Evolutionary conservation across 2,113 vertebrate genomes (phyloP).

Genomic region (Phylloscopus trochilus): DNA sequence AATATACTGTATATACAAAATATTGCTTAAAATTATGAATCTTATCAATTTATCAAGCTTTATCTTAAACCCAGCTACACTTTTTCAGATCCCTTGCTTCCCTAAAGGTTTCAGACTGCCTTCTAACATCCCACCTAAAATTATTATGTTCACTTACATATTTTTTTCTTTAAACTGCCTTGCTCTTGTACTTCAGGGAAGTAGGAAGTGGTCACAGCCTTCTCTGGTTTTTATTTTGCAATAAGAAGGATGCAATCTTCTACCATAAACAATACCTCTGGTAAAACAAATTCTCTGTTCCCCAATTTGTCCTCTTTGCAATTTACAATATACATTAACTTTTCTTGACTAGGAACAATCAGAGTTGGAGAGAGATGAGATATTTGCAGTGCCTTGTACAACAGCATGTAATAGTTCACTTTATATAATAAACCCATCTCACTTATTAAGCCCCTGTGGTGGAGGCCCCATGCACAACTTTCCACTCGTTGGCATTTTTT

Average conservation of each 20-base stretch:
- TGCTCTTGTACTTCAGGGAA: not conserved
- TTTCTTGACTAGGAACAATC: not conserved
- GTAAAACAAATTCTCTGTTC: not conserved
- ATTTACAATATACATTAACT: not conserved
- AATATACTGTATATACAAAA: not conserved
- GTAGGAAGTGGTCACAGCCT: not conserved
- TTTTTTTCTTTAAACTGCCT: not conserved
- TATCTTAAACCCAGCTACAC: not conserved
- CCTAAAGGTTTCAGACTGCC: not conserved
- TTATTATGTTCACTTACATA: not conserved
- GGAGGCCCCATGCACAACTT: accelerated
- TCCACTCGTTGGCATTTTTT: too few relatives aligned
- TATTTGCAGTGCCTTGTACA: not conserved
- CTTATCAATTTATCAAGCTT: not conserved
- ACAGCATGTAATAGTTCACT: not conserved
- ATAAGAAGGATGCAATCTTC: not conserved
- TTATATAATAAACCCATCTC: not conserved
- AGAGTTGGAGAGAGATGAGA: not conserved
- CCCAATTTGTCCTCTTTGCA: not conserved
- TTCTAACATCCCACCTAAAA: not conserved
- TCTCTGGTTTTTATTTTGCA: not conserved
- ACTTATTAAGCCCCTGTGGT: not conserved
- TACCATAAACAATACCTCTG: not conserved
- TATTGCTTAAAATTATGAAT: not conserved
- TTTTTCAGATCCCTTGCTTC: not conserved